phyloP scores from a whole-genome alignment of 2,888 invertebrate genomes.

The Mesorhabditis sp. region DNA sequence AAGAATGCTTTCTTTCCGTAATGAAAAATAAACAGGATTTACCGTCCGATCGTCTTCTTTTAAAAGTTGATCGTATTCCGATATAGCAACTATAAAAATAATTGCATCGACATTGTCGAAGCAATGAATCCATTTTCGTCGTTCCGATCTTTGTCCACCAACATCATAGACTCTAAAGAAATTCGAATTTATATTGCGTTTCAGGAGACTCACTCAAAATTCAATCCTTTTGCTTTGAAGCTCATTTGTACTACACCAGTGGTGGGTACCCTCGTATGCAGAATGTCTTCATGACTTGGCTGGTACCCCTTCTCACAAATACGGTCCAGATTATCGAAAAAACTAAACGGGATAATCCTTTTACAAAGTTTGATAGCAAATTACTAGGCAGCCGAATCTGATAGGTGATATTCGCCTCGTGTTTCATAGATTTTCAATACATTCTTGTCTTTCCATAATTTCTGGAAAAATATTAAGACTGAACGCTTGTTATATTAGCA shows the following conservation, averaged over 20 bases:
- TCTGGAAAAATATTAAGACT: slow-evolving; percentile 11
- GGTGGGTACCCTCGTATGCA: slow-evolving; percentile 50
- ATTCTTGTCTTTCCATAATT: slow-evolving; percentile 33
- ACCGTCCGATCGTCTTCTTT: slow-evolving; percentile 45
- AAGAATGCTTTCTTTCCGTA: no score
- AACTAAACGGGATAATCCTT: slow-evolving; percentile 34
- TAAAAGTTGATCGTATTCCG: slow-evolving; percentile 48
- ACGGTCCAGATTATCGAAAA: slow-evolving; percentile 50
- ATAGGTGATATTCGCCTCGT: slow-evolving; percentile 29
- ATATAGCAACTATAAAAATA: slow-evolving; percentile 48
- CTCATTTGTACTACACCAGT: slow-evolving; percentile 45
- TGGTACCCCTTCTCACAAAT: slow-evolving; percentile 33
- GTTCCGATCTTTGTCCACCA: slow-evolving; percentile 51
- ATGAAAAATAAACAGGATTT: background rate
- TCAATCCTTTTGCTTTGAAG: slow-evolving; percentile 42
- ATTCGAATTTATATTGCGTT: background rate
- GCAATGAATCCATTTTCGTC: slow-evolving; percentile 51
- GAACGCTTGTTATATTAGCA: no score
- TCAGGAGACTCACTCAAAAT: slow-evolving; percentile 23
- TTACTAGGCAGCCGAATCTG: slow-evolving; percentile 40
- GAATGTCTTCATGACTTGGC: slow-evolving; percentile 47
- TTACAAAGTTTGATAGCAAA: slow-evolving; percentile 10
- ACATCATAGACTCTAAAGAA: slow-evolving; percentile 38
- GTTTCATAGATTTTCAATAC: slow-evolving; percentile 27
- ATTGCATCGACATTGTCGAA: slow-evolving; percentile 49